Percentiles rank a stretch among this genome's conserved stretches.
phyloP scores from a whole-genome alignment of 2,113 vertebrate genomes.

The Panthera tigris region DNA sequence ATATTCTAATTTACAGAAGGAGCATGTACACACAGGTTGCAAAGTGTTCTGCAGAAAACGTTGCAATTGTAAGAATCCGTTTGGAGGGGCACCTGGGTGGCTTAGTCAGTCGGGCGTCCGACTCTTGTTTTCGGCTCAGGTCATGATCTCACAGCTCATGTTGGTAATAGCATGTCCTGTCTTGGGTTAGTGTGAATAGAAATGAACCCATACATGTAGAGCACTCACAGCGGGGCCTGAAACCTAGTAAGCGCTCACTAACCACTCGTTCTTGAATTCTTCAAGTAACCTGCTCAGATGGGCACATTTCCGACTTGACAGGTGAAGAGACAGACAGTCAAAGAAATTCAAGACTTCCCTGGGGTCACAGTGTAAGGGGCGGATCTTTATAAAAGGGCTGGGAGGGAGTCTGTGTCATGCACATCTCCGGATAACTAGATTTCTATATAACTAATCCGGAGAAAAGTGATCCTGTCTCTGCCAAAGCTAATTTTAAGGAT shows the following conservation, averaged over 20 bases:
- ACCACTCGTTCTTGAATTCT: not conserved
- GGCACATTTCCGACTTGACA: no score
- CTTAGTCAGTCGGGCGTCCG: rapidly evolving
- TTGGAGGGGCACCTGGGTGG: no score
- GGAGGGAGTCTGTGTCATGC: not conserved
- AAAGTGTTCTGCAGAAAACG: not conserved
- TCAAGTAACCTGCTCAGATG: rapidly evolving
- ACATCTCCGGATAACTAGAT: not conserved
- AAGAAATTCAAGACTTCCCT: not conserved
- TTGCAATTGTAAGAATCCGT: not conserved
- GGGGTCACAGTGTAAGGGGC: not conserved
- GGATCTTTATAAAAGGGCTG: not conserved
- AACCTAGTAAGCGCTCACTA: not conserved
- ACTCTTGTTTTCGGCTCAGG: no score
- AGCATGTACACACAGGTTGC: not conserved
- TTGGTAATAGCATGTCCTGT: not conserved
- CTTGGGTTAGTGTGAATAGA: not conserved
- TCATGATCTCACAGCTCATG: no score
- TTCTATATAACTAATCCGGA: not conserved
- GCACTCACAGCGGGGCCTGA: not conserved
- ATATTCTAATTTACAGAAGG: not conserved
- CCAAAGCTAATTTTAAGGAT: not conserved
- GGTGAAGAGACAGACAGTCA: not conserved
- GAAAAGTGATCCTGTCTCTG: not conserved
- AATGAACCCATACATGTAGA: rapidly evolving